Base-by-base conservation (phyloP, 2,113 vertebrate species). In the Neotoma lepida region DNA sequence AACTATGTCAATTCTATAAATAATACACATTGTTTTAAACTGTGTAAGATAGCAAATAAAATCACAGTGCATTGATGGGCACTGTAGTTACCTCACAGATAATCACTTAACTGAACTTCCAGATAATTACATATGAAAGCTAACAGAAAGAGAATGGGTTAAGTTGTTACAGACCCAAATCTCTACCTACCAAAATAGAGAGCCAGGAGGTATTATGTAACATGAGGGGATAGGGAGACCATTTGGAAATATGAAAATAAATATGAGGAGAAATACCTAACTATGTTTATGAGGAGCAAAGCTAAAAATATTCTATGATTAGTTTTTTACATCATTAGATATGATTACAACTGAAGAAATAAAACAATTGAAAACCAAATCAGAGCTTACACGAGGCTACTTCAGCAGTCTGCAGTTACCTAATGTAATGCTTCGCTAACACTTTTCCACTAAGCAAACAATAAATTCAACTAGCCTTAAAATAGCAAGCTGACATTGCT, bases 21-120 rank as follows among this genome's bases (percentile, higher is more conserved):
- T 24, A n/a, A 28, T 44, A 22, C 4, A 26, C 5, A 1, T 39
- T 33, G 24, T 58, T 74, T 89, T n/a, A 84, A n/a, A 84, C 8
- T 33, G 6, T 49, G 33, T 24, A 80, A 90, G 35, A 92, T 77
- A 71, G 9, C 22, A 87, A 94, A 84, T 80, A n/a, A 73, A 95
- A 39, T 22, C 54, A 26, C 9, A 4, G 24, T 78, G 28, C n/a
- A 33, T 0, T 33, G 17, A 80, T 24, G 13, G 8, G 30, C 6
- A 18, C 28, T 81, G 61, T 44, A 54, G 35, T 71, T 73, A 68
- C 44, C 20, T 66, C 5, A 18, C 10, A 68, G 41, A 77, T 84
- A 66, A 61, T 63, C 58, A 68, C 3, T n/a, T 70, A 81, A 44
- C 44, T 71, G 46, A 94, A 86, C 61, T 93, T 91, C 44, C 78